Conservation (phyloP, 2,113 vertebrate genomes). For the Fregetta grallaria region DNA sequence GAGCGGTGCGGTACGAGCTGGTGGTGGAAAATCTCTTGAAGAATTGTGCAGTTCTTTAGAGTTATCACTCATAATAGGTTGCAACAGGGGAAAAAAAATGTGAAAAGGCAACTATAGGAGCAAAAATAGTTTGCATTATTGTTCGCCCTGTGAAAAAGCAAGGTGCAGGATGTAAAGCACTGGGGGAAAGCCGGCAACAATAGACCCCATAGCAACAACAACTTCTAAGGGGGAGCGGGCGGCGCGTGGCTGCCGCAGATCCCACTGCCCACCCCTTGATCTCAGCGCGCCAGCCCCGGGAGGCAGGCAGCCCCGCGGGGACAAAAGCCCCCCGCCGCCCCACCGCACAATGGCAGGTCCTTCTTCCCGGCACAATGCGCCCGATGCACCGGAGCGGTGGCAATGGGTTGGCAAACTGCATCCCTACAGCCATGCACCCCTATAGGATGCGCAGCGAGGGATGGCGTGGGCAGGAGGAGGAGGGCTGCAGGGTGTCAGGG, state of each 20-base stretch:
- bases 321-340: conserved; percentile 30
- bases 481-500: neutral
- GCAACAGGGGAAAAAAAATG: neutral
- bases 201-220: conserved; percentile 67
- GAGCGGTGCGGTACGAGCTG: rapidly evolving
- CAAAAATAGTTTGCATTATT: conserved; percentile 56
- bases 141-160: conserved; percentile 55
- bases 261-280: conserved; percentile 55
- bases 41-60: neutral
- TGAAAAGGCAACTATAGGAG: conserved; percentile 35
- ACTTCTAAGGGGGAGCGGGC: conserved; percentile 58
- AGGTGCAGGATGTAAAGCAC: conserved; percentile 53
- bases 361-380: neutral
- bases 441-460: rapidly evolving
- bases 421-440: neutral
- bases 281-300: neutral
- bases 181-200: conserved; percentile 43
- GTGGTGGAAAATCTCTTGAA: neutral
- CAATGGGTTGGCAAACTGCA: neutral
- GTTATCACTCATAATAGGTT: neutral
- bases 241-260: neutral
- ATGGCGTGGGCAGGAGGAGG: rapidly evolving
- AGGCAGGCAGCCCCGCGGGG: conserved; percentile 14
- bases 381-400: neutral
- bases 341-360: conserved; percentile 28